Evolutionary conservation across 1,140 invertebrate genomes (phyloP).

Genomic region (Drosophila nikananu): DNA sequence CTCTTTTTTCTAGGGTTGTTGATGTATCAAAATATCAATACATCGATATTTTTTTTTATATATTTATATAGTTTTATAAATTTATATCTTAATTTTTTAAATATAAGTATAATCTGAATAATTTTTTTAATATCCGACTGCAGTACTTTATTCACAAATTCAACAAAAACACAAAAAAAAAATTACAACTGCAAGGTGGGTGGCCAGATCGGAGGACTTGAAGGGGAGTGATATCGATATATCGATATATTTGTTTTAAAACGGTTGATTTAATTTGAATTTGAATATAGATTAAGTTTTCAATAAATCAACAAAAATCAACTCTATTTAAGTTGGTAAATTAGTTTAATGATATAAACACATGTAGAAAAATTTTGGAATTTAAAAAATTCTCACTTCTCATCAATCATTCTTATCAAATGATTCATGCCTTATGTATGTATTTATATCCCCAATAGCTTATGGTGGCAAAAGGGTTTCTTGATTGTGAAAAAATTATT

Average conservation of each 20-base stretch:
- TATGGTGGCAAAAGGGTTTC: not conserved
- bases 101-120: too few relatives aligned
- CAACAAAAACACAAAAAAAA: constrained; percentile 9
- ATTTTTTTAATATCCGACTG: too few relatives aligned
- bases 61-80: too few relatives aligned
- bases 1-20: constrained; percentile 14
- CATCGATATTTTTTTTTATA: too few relatives aligned
- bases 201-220: constrained; percentile 12
- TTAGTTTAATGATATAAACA: not conserved
- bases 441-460: not conserved
- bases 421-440: not conserved
- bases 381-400: not conserved
- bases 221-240: not conserved
- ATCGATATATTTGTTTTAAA: not conserved
- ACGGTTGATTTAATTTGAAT: constrained; percentile 1
- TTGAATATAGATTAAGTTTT: not conserved
- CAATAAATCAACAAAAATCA: not conserved
- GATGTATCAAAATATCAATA: too few relatives aligned
- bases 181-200: not conserved
- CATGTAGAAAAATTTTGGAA: too few relatives aligned
- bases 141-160: too few relatives aligned
- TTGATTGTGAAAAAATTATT: not conserved
- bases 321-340: too few relatives aligned
- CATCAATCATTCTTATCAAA: constrained; percentile 4
- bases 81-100: too few relatives aligned